Base-by-base conservation (phyloP, 2,113 vertebrate species). In the Vulpes lagopus region DNA sequence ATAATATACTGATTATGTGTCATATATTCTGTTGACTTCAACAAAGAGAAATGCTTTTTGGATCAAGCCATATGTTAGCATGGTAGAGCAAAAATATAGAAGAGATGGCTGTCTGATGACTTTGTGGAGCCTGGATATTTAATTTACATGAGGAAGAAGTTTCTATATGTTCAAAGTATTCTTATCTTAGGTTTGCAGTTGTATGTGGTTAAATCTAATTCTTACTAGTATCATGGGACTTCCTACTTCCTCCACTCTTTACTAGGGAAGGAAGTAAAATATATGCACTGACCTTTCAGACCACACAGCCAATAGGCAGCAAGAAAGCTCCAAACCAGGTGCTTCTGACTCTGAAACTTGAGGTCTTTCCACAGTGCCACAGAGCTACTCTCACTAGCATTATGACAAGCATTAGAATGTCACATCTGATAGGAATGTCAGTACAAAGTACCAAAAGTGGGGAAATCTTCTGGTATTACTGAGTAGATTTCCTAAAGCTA, bases 401-500 rank as follows among this genome's bases (percentile, higher is more conserved):
- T 85, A 57, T 59, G 76, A 82, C 30, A 55, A 89, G 22, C 12
- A 38, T 27, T 27, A 65, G 30, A 53, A 59, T 65, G 59, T 35
- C 11, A 65, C 1, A 2, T 2, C 49, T 35, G 30, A 25, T 30
- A 74, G 38, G 30, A 38, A 60, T 32, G 30, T 57, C 59, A 8
- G 51, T 49, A 30, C 12, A 88, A 89, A 83, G 25, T 11, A 53
- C 32, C 32, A 25, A 76, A 78, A 35, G 22, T 1, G n/a, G 51
- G 38, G 17, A 93, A 84, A 49, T 67, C 71, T 49, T 38, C 60
- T 64, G 30, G 67, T 1, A 22, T 65, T 51, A 43, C 53, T 38
- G 49, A 83, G 59, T 67, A 93, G 76, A 67, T 89, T 93, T 89
- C 59, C 30, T 51, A 57, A 78, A 85, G 78, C 71, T 59, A 60